Percentiles rank a stretch among this genome's conserved stretches.
Evolutionary conservation across 2,888 invertebrate species (phyloP).

Genomic region (Sarcophaga rosellei): DNA sequence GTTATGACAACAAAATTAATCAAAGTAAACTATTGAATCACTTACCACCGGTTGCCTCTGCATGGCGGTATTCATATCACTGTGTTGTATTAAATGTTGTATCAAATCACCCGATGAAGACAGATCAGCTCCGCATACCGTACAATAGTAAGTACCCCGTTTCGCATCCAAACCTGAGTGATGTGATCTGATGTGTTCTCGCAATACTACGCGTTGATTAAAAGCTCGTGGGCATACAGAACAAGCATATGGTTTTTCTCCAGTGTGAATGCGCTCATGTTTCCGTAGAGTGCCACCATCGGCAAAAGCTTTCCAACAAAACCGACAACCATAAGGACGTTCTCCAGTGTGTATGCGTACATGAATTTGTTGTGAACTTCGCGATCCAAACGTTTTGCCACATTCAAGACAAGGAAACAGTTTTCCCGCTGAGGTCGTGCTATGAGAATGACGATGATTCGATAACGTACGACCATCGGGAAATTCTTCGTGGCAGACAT

Average conservation of each 20-base stretch:
- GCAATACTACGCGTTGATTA: slow-evolving; percentile 91
- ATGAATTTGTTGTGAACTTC: slow-evolving; percentile 93
- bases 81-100: slow-evolving; percentile 91
- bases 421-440: slow-evolving; percentile 82
- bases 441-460: slow-evolving; percentile 87
- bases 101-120: slow-evolving; percentile 89
- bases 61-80: slow-evolving; percentile 91
- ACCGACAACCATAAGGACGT: slow-evolving; percentile 91
- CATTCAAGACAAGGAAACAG: slow-evolving; percentile 92
- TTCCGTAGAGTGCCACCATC: slow-evolving; percentile 93
- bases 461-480: slow-evolving; percentile 87
- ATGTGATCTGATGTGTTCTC: slow-evolving; percentile 92
- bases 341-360: slow-evolving; percentile 92
- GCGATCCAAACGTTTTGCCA: slow-evolving; percentile 92
- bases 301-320: slow-evolving; percentile 94
- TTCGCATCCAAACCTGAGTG: slow-evolving; percentile 91
- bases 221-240: slow-evolving; percentile 93
- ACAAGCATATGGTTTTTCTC: slow-evolving; percentile 92
- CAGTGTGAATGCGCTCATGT: slow-evolving; percentile 93
- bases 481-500: slow-evolving; percentile 87
- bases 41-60: slow-evolving; percentile 88
- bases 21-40: slow-evolving; percentile 10
- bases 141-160: slow-evolving; percentile 87
- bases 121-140: slow-evolving; percentile 88
- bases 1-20: background rate